phyloP scores from a whole-genome alignment of 2,113 vertebrate genomes.

The Silurus meridionalis region DNA sequence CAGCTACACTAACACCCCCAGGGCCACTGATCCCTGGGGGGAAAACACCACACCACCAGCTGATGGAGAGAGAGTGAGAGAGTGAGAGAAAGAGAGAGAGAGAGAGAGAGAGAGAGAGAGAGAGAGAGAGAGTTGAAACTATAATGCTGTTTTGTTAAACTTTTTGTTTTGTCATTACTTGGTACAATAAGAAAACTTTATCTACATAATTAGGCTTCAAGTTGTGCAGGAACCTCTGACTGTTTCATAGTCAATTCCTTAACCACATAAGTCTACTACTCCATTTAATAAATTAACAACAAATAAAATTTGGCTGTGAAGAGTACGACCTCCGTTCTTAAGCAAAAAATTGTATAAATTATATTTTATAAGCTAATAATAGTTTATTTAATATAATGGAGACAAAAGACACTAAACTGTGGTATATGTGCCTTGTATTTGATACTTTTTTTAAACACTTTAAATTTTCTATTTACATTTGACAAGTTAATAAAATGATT shows the following conservation, averaged over 20 bases:
- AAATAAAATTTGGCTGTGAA: no score
- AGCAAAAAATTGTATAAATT: no score
- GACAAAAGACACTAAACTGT: neutral
- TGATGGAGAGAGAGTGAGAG: slow-evolving; percentile 35
- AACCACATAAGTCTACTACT: neutral
- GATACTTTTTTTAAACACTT: neutral
- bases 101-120: neutral
- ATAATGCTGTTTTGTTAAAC: neutral
- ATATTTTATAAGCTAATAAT: no score
- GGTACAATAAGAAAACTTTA: neutral
- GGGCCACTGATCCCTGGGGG: slow-evolving; percentile 62
- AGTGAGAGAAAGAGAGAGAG: neutral
- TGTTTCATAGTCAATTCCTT: neutral
- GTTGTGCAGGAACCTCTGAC: neutral
- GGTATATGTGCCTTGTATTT: neutral
- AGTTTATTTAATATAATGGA: neutral
- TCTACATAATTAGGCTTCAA: neutral
- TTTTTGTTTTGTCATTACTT: neutral
- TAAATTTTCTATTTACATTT: neutral
- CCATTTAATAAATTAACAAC: neutral
- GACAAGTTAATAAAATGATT: neutral
- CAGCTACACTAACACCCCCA: slow-evolving; percentile 75
- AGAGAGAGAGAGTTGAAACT: neutral
- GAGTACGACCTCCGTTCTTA: no score
- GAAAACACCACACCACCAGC: slow-evolving; percentile 65